These are phyloP conservation scores for Leucoraja ocellata DNA, from an alignment of 2,797 vertebrate genomes.

Conservation along the genomic window DNA sequence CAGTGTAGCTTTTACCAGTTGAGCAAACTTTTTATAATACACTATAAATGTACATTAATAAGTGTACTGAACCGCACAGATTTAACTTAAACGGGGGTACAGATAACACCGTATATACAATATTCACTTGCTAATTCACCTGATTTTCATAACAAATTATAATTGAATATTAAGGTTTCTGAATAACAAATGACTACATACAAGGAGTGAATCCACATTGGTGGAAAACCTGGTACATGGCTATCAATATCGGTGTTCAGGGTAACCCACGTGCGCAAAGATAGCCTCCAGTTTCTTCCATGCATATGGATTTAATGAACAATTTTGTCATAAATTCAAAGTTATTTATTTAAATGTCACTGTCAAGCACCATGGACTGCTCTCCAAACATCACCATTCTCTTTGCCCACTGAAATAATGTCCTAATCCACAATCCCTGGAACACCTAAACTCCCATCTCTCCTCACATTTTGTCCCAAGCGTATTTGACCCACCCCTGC, in stretches of 20 bases:
- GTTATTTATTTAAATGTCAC: not conserved
- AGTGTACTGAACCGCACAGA: not conserved
- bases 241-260: not conserved
- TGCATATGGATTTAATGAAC: not conserved
- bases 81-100: not conserved
- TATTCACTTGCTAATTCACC: not conserved
- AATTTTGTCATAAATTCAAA: not conserved
- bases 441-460: not conserved
- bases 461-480: not conserved
- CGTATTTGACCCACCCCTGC: not conserved
- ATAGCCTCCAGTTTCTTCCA: not conserved
- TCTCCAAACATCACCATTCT: not conserved
- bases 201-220: not conserved
- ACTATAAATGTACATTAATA: not conserved
- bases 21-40: slow-evolving; percentile 3
- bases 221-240: not conserved
- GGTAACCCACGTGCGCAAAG: not conserved
- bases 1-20: not conserved
- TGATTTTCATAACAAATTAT: not conserved
- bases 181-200: not conserved
- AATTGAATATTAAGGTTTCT: not conserved
- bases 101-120: not conserved
- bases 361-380: no score
- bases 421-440: not conserved
- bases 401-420: not conserved